These are phyloP conservation scores for Thyatira batis DNA, from an alignment of 2,888 invertebrate species.

Conservation along the genomic window DNA sequence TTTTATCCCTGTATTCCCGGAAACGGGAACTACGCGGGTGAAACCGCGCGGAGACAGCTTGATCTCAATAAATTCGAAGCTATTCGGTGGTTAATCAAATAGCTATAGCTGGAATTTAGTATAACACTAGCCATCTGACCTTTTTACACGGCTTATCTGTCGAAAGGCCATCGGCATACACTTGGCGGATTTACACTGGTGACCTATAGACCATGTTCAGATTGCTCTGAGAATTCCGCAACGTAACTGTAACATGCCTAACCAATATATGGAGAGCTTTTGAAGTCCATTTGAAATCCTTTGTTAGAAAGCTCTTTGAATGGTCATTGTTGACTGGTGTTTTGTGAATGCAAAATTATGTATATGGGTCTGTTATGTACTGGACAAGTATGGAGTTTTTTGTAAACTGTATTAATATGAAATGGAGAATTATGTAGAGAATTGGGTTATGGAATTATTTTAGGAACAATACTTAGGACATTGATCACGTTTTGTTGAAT, in stretches of 20 bases:
- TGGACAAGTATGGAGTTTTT: too few relatives aligned
- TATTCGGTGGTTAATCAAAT: neutral
- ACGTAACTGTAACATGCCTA: constrained; percentile 42
- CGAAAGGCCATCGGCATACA: constrained; percentile 42
- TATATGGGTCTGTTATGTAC: too few relatives aligned
- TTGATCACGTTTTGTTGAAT: too few relatives aligned
- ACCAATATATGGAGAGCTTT: constrained; percentile 31
- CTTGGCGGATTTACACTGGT: constrained; percentile 45
- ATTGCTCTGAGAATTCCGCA: constrained; percentile 55
- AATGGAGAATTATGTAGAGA: too few relatives aligned
- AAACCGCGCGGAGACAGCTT: too few relatives aligned
- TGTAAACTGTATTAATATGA: too few relatives aligned
- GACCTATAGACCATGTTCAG: constrained; percentile 54
- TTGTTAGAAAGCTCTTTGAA: constrained; percentile 9
- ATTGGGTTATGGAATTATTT: too few relatives aligned
- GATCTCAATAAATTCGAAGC: neutral
- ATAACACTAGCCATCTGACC: constrained; percentile 27
- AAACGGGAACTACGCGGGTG: too few relatives aligned
- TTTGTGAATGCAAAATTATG: too few relatives aligned
- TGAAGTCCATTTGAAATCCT: constrained; percentile 15
- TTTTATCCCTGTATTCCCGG: too few relatives aligned
- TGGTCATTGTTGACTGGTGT: neutral
- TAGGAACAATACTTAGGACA: too few relatives aligned
- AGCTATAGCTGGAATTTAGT: constrained; percentile 14
- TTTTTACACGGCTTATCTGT: constrained; percentile 23